These are phyloP conservation scores for Acanthornis magna DNA, from an alignment of 2,797 vertebrate species.

Conservation along the genomic window DNA sequence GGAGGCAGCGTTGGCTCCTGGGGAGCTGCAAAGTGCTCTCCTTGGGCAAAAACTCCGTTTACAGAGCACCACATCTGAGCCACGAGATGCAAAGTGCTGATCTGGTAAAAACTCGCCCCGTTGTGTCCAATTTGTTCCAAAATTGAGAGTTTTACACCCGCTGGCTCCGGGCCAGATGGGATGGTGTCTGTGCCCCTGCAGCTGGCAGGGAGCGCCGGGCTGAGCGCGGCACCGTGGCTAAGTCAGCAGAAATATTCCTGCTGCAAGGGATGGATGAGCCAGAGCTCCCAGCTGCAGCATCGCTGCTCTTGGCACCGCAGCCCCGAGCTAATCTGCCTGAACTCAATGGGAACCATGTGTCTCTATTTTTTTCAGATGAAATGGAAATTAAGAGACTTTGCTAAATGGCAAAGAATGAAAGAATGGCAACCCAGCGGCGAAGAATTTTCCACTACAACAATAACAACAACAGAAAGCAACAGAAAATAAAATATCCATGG, in stretches of 20 bases:
- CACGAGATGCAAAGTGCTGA: background rate
- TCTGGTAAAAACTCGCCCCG: rapidly evolving
- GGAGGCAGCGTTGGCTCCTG: background rate
- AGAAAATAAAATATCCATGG: background rate
- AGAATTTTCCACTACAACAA: background rate
- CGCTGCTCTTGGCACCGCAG: background rate
- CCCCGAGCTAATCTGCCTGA: background rate
- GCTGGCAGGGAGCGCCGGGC: background rate
- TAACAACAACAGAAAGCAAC: background rate
- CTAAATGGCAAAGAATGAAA: background rate
- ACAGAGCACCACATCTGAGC: background rate
- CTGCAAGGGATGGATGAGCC: background rate
- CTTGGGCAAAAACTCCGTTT: rapidly evolving
- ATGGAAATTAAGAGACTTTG: background rate
- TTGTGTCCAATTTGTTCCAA: background rate
- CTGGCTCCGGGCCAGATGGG: background rate
- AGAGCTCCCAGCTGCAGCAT: background rate
- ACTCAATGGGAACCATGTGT: background rate
- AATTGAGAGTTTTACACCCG: background rate
- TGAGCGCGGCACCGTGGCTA: background rate
- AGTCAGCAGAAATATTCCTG: background rate
- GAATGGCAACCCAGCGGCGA: background rate
- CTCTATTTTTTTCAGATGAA: background rate
- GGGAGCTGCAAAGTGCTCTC: background rate
- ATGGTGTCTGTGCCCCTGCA: background rate